A percentile compares a stretch with the other conserved stretches of the same genome.
Conservation (phyloP, 2,888 invertebrate species). For the Leucophora obtusa region DNA sequence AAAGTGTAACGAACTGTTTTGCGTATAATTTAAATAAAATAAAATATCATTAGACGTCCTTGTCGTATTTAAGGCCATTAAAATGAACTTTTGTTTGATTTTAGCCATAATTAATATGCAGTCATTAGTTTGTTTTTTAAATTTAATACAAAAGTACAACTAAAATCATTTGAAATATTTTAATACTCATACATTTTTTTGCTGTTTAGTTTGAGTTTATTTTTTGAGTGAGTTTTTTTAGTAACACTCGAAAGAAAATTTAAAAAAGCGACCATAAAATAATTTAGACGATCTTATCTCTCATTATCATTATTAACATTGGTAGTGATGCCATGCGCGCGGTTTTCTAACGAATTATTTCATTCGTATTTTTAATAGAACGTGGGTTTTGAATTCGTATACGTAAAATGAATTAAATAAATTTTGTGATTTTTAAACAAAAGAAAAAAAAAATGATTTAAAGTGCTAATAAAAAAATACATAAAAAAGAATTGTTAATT, state of each 20-base stretch:
- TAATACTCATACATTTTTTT: neutral
- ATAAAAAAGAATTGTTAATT: neutral
- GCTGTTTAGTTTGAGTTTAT: neutral
- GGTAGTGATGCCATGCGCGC: constrained; percentile 35
- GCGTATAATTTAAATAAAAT: neutral
- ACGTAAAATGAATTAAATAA: neutral
- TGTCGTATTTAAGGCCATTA: constrained; percentile 11
- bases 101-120: constrained; percentile 16
- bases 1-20: constrained; percentile 22
- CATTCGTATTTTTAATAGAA: constrained; percentile 2
- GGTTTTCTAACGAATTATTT: constrained; percentile 15
- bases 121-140: neutral
- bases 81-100: neutral
- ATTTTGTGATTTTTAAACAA: no score
- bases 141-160: neutral
- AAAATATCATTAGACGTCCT: constrained; percentile 32
- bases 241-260: neutral
- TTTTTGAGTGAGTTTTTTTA: neutral
- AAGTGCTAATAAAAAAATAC: neutral
- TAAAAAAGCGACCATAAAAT: neutral
- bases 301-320: constrained; percentile 11
- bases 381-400: constrained; percentile 4
- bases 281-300: neutral
- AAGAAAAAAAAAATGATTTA: neutral
- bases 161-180: neutral